Base-by-base conservation (phyloP, 2,797 vertebrate species). In the Nannoperca obscura region DNA sequence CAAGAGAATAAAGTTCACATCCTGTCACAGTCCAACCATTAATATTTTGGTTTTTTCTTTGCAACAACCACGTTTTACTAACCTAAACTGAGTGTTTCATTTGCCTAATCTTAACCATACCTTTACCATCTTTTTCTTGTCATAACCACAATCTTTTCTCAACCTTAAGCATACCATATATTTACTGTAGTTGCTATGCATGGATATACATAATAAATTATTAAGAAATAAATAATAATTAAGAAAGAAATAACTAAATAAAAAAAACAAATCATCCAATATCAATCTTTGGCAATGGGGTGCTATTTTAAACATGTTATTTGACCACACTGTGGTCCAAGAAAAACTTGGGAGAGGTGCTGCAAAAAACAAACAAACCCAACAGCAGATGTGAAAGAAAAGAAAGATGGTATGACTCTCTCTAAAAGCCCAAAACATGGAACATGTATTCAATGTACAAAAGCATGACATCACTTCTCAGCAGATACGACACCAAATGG, bases 291-390 rank as follows among this genome's bases (percentile, higher is more conserved):
- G 20, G 30, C 34, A 53, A 53, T 6, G 12, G 6, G 11, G 7
- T n/a, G 12, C 5, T 14, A 15, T 47, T 65, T 50, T 65, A 12
- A 34, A 30, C 17, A 46, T 13, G 24, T 5, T 50, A 20, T 12
- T 67, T 27, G 24, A 27, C 1, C 24, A 27, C 30, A 53, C 11
- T 15, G 32, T 30, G 19, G 27, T 72, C 15, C 47, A 8, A 77
- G 32, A 49, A 58, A 30, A 9, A 68, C 57, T 8, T 77, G 24
- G 49, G 1, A 75, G 44, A 54, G 57, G 20, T 69, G 58, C 20
- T 58, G 15, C 50, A 32, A 44, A 53, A 22, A 19, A 20, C 2
- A 1, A 34, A 32, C 9, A 19, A 8, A 38, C 4, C 2, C 17
- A 24, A 34, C 34, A 54, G 24, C 24, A 17, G 10, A 77, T 42